These are phyloP conservation scores for Scaptomyza pallida DNA, from an alignment of 1,140 invertebrate species.

Conservation along the genomic window DNA sequence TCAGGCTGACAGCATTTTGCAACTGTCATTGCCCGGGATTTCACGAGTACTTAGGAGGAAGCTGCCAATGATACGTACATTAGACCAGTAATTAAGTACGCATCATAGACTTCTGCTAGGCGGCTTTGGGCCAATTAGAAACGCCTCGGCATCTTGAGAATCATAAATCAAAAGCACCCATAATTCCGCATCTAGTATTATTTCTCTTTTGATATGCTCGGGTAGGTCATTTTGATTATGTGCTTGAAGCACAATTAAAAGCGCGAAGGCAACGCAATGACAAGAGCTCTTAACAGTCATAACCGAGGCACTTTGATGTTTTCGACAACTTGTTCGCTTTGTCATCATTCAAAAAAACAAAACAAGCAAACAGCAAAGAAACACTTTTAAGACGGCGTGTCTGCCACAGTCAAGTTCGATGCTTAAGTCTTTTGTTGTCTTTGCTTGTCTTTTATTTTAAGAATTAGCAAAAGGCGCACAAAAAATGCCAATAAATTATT, in stretches of 20 bases:
- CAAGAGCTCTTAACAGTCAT: slow-evolving; percentile 72
- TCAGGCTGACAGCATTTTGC: slow-evolving; percentile 15
- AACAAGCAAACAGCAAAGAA: slow-evolving; percentile 17
- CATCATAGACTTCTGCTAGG: slow-evolving; percentile 37
- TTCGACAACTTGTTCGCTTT: slow-evolving; percentile 62
- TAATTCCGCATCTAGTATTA: slow-evolving; percentile 43
- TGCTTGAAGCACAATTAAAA: slow-evolving; percentile 62
- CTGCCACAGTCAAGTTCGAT: slow-evolving; percentile 73
- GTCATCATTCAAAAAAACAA: slow-evolving; percentile 26
- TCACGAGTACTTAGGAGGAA: slow-evolving; percentile 23
- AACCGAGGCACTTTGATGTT: slow-evolving; percentile 64
- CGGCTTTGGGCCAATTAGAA: slow-evolving; percentile 58
- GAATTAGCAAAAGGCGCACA: slow-evolving; percentile 32
- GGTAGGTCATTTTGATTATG: slow-evolving; percentile 47
- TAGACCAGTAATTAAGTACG: slow-evolving; percentile 64
- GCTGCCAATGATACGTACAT: slow-evolving; percentile 52
- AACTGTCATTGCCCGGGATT: slow-evolving; percentile 26
- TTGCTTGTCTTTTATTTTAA: slow-evolving; percentile 16
- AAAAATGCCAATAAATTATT: slow-evolving; percentile 32
- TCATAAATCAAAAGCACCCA: slow-evolving; percentile 65
- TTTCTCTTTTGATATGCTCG: slow-evolving; percentile 40
- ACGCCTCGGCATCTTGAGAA: slow-evolving; percentile 52
- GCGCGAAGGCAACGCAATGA: slow-evolving; percentile 69
- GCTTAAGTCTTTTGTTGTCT: slow-evolving; percentile 67
- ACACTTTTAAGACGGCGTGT: slow-evolving; percentile 31